Percentiles rank a stretch among this genome's conserved stretches.
phyloP scores from a whole-genome alignment of 2,113 vertebrate genomes.

The Engystomops pustulosus region DNA sequence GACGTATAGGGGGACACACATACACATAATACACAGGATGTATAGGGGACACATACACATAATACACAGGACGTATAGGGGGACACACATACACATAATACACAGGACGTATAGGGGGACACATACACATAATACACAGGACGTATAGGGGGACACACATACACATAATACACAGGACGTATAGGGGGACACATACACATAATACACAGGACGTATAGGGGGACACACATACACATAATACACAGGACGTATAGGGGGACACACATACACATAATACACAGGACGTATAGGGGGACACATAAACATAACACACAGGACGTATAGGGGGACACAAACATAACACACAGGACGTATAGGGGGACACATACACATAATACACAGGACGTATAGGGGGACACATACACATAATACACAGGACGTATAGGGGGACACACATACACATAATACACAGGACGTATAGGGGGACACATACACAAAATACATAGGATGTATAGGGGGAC shows the following conservation, averaged over 20 bases:
- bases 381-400: background rate
- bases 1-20: background rate
- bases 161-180: background rate
- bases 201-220: background rate
- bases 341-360: background rate
- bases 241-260: background rate
- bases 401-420: background rate
- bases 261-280: background rate
- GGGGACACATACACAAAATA: background rate
- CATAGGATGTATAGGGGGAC: background rate
- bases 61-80: background rate
- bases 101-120: background rate
- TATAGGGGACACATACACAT: background rate
- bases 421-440: background rate
- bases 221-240: background rate
- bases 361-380: background rate
- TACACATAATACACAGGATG: background rate
- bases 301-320: background rate
- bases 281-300: background rate
- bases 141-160: background rate
- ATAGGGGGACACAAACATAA: background rate
- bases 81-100: background rate
- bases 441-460: background rate
- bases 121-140: background rate
- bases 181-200: background rate